Conservation (phyloP, 2,888 invertebrate species). For the Archaeoteleia sp. region DNA sequence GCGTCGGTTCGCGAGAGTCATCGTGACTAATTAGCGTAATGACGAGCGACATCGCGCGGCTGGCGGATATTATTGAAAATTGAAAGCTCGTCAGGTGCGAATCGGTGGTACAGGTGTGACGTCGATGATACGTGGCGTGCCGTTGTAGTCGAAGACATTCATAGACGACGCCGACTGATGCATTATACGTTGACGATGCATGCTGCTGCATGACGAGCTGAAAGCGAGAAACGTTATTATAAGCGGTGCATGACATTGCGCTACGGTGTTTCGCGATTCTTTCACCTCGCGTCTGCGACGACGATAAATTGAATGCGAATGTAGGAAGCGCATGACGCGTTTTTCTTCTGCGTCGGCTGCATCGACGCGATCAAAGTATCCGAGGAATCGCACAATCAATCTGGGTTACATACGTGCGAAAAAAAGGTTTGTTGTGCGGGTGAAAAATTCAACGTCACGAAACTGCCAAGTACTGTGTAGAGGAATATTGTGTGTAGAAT, state of each 20-base stretch:
- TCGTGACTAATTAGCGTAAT: constrained; percentile 28
- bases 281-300: neutral
- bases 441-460: no score
- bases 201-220: neutral
- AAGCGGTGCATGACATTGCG: no score
- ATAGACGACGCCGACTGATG: neutral
- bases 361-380: neutral
- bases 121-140: no score
- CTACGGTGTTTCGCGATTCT: neutral
- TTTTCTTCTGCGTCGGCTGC: no score
- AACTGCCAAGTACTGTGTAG: no score
- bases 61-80: constrained; percentile 2
- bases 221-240: constrained; percentile 4
- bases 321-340: neutral
- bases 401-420: neutral
- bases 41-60: constrained; percentile 2
- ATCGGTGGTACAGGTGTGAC: no score
- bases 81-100: neutral
- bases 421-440: no score
- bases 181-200: neutral
- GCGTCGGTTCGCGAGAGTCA: constrained; percentile 11
- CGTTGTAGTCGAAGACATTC: neutral
- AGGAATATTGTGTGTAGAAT: neutral
- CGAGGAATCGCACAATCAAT: no score
- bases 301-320: neutral